Conservation (phyloP, 2,113 vertebrate species). For the Phyllopteryx taeniolatus region DNA sequence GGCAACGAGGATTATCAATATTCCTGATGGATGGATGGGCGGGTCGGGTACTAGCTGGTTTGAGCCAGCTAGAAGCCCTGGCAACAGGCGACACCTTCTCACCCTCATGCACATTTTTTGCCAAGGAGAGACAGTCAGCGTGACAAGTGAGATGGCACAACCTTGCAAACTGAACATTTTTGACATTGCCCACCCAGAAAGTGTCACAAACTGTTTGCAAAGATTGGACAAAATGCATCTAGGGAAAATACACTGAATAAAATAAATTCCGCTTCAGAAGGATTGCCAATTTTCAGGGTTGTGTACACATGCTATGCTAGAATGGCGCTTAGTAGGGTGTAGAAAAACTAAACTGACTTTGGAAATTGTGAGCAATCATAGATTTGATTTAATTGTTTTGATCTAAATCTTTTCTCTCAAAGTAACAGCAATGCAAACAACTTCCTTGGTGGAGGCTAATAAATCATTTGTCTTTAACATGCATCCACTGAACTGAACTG, state of each 20-base stretch:
- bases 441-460: no score
- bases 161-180: conserved; percentile 30
- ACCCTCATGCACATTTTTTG: conserved; percentile 43
- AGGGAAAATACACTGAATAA: conserved; percentile 17
- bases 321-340: neutral
- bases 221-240: conserved; percentile 5
- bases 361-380: neutral
- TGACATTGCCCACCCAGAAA: conserved; percentile 28
- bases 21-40: conserved; percentile 24
- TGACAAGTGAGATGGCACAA: conserved; percentile 40
- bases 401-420: no score
- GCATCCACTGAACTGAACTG: no score
- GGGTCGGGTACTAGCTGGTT: conserved; percentile 17
- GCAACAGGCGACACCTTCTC: conserved; percentile 7
- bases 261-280: conserved; percentile 1
- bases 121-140: conserved; percentile 12
- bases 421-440: no score
- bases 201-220: conserved; percentile 25
- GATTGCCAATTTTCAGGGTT: conserved; percentile 10
- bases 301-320: neutral
- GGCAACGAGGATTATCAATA: conserved; percentile 21
- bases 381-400: no score
- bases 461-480: no score
- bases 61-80: conserved; percentile 7
- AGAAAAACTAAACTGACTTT: neutral